These are phyloP conservation scores for Napeogenes inachia DNA, from an alignment of 2,888 invertebrate species.

Conservation along the genomic window DNA sequence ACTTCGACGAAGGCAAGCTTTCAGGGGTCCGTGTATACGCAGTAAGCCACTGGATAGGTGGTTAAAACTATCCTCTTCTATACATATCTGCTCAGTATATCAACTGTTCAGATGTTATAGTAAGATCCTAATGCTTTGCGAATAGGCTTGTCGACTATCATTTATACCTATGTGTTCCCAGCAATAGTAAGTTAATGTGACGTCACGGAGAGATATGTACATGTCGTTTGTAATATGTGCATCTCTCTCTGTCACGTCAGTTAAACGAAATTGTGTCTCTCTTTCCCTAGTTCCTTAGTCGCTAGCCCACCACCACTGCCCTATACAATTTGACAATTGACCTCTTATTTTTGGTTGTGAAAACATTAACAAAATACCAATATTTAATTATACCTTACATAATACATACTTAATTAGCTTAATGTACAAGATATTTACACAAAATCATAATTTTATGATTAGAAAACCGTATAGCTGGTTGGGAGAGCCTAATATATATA, in stretches of 20 bases:
- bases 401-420: no score
- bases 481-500: no score
- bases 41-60: constrained; percentile 41
- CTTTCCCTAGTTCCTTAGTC: constrained; percentile 10
- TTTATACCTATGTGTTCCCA: constrained; percentile 13
- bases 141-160: constrained; percentile 15
- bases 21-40: constrained; percentile 47
- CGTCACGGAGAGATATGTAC: constrained; percentile 8
- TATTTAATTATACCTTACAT: not conserved
- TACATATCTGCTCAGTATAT: constrained; percentile 28
- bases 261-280: constrained; percentile 9
- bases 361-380: no score
- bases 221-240: no score
- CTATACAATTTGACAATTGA: constrained; percentile 29
- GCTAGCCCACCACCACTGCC: constrained; percentile 16
- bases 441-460: no score
- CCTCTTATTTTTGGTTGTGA: constrained; percentile 8
- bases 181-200: constrained; percentile 24
- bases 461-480: no score
- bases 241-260: constrained; percentile 13
- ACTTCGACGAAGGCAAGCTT: not conserved
- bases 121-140: constrained; percentile 18
- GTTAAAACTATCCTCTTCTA: constrained; percentile 28
- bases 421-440: no score
- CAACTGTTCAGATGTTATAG: constrained; percentile 12